phyloP scores from a whole-genome alignment of 2,797 vertebrate species.

The Scolopax rusticola region DNA sequence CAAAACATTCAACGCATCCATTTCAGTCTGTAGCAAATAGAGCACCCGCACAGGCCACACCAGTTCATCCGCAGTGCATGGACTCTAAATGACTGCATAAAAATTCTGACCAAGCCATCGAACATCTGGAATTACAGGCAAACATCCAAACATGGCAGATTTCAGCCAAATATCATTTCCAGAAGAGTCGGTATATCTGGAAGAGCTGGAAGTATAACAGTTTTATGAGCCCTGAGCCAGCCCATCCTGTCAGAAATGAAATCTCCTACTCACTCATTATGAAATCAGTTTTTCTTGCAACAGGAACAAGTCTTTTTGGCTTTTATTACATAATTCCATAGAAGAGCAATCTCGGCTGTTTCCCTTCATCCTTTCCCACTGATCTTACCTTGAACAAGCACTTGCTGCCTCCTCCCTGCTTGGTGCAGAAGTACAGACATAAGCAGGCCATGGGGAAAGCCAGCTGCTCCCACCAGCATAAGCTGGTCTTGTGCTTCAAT shows the following conservation, averaged over 20 bases:
- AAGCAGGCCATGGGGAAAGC: not conserved
- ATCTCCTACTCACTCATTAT: slow-evolving; percentile 9
- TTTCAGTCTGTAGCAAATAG: not conserved
- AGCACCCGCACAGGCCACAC: not conserved
- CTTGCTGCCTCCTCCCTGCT: not conserved
- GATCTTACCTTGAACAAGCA: not conserved
- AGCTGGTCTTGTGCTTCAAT: not conserved
- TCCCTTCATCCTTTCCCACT: not conserved
- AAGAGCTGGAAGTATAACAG: not conserved
- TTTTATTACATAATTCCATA: not conserved
- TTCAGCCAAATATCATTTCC: not conserved
- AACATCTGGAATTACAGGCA: slow-evolving; percentile 25
- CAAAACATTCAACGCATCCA: not conserved
- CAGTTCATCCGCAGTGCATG: not conserved
- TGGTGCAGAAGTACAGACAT: not conserved
- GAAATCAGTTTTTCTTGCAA: not conserved
- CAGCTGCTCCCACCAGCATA: not conserved
- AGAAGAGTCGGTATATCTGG: not conserved
- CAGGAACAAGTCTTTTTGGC: not conserved
- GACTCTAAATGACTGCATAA: not conserved
- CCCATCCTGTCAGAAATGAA: not conserved
- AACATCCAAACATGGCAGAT: not conserved
- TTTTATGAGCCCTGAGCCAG: not conserved
- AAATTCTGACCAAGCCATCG: not conserved
- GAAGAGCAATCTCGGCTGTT: accelerated